Evolutionary conservation across 64 coral and sea anemone species (phyloP), one percentile per base, ranked within the genome.

Genomic region (Dendrophyllia cribrosa): DNA sequence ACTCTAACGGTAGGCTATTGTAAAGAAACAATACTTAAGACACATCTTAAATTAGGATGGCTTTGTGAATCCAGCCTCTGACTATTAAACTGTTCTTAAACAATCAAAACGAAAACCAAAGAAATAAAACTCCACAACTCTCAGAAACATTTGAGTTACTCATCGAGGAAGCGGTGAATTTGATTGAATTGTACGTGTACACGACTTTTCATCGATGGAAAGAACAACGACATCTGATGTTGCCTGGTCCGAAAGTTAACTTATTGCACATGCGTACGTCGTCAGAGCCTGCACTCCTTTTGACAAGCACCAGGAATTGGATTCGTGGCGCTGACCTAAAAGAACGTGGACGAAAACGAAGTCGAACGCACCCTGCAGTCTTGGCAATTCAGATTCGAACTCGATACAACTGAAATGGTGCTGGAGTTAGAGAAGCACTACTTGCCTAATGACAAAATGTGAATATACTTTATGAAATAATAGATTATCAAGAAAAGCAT

Each of bases 401-500:
- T 20, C 73, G 7, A 51, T 50, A 17, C 51, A 84, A 68, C 11
- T 50, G 61, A 22, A 67, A 66, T 84, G 62, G 43, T 67, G 10
- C 46, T 84, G 80, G 26, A 64, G 21, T 58, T 13, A 56, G 6
- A 84, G 9, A 3, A 12, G 15, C 47, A 51, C 3, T 20, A 23
- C 63, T 84, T 5, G 61, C 62, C 80, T 50, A 67, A 84, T 67
- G 22, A 67, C 12, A 65, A 82, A 84, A 68, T 23, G 62, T 67
- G 20, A 84, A 84, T 83, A 66, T 84, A 84, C 60, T 84, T 68
- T 84, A 34, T 21, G 60, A 21, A 68, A 84, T 84, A 84, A 84
- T 84, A 84, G 72, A 75, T 75, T 75, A 75, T 75, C 20, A 23
- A 68, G 61, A 63, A 67, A 84, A 59, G 67, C 15, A 83, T 83